Evolutionary conservation across 2,113 vertebrate genomes (phyloP).

Genomic region (Psittacula cyanocephala): DNA sequence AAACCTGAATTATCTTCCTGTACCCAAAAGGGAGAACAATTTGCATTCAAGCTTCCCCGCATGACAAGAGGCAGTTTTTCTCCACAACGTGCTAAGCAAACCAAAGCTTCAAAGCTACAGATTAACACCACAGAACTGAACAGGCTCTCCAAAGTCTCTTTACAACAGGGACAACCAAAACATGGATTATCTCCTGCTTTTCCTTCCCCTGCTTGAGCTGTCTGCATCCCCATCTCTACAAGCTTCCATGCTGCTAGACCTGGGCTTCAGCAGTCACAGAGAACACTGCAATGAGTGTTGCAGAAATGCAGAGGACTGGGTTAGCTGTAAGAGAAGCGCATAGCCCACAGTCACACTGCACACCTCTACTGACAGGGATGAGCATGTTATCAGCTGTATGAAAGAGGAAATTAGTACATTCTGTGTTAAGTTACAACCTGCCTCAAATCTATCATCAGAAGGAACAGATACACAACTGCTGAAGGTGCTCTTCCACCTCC

Average conservation of each 20-base stretch:
- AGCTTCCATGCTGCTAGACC: not conserved
- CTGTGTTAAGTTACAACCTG: not conserved
- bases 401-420: accelerated
- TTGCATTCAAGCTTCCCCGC: not conserved
- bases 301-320: not conserved
- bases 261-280: not conserved
- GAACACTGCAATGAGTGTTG: not conserved
- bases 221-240: not conserved
- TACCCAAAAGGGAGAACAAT: not conserved
- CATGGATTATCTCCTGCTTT: not conserved
- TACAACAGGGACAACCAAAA: not conserved
- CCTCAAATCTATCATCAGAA: not conserved
- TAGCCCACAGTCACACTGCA: not conserved
- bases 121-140: not conserved
- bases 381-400: accelerated
- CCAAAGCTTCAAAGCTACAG: not conserved
- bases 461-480: not conserved
- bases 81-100: not conserved
- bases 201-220: not conserved
- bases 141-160: not conserved
- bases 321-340: not conserved
- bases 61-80: not conserved
- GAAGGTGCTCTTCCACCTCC: not conserved
- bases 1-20: not conserved
- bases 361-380: not conserved